These are phyloP conservation scores for Drosophila yooni DNA, from an alignment of 2,888 invertebrate species.

Conservation along the genomic window DNA sequence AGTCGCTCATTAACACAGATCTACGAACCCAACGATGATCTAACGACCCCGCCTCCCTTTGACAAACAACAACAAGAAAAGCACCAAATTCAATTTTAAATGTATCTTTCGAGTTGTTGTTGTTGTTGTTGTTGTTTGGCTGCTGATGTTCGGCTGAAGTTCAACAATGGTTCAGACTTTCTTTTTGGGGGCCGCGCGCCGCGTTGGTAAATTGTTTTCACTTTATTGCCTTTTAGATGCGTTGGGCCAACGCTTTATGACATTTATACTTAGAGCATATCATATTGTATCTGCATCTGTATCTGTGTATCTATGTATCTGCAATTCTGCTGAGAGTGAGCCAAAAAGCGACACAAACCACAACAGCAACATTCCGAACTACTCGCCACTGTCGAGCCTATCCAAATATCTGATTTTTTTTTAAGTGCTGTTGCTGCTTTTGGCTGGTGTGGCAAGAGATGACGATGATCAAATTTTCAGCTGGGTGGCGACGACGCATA, in stretches of 20 bases:
- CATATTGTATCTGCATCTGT: slow-evolving; percentile 1
- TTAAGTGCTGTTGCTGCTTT: slow-evolving; percentile 6
- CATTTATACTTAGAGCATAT: slow-evolving; percentile 50
- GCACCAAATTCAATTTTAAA: slow-evolving; percentile 12
- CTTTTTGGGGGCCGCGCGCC: slow-evolving; percentile 49
- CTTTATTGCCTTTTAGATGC: slow-evolving; percentile 55
- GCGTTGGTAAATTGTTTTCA: slow-evolving; percentile 73
- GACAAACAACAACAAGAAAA: slow-evolving; percentile 2
- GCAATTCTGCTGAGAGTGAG: slow-evolving; percentile 30
- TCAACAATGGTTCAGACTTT: slow-evolving; percentile 59
- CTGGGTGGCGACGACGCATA: slow-evolving; percentile 36
- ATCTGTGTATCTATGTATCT: slow-evolving; percentile 20
- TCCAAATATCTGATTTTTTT: slow-evolving; percentile 30
- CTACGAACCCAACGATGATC: slow-evolving; percentile 27
- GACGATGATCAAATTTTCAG: slow-evolving; percentile 74
- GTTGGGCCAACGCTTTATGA: slow-evolving; percentile 48
- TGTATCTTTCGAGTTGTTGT: slow-evolving; percentile 10
- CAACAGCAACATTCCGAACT: slow-evolving; percentile 8
- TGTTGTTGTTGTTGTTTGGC: neutral
- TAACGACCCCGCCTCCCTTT: slow-evolving; percentile 24
- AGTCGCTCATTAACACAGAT: slow-evolving; percentile 47
- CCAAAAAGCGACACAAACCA: slow-evolving; percentile 26
- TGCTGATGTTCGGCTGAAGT: slow-evolving; percentile 34
- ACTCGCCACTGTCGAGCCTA: slow-evolving; percentile 17
- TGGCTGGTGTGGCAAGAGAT: slow-evolving; percentile 18